phyloP scores from a whole-genome alignment of 2,888 invertebrate species.

The Petrophora chlorosata region DNA sequence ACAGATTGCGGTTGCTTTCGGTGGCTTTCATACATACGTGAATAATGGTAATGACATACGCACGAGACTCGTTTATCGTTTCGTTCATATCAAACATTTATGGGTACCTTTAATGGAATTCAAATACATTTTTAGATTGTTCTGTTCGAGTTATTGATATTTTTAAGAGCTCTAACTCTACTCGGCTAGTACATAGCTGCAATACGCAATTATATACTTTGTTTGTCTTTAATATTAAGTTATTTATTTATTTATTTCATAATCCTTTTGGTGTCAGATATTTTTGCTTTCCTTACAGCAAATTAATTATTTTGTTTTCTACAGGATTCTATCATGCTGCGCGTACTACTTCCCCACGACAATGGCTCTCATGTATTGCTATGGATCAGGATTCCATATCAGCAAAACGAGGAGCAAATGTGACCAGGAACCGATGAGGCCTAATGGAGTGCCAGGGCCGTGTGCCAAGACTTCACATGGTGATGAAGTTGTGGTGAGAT shows the following conservation, averaged over 20 bases:
- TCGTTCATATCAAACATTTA: neutral
- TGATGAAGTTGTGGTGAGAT: slow-evolving; percentile 63
- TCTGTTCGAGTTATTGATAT: neutral
- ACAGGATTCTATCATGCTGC: slow-evolving; percentile 92
- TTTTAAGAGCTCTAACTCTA: neutral
- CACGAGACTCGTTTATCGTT: slow-evolving; percentile 3
- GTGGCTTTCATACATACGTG: slow-evolving; percentile 3
- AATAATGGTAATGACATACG: slow-evolving; percentile 13
- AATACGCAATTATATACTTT: too few relatives aligned
- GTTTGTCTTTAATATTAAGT: too few relatives aligned
- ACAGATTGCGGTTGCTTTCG: slow-evolving; percentile 2
- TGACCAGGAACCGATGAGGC: slow-evolving; percentile 61
- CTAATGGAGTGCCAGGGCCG: slow-evolving; percentile 68
- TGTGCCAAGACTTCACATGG: slow-evolving; percentile 64
- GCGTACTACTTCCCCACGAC: slow-evolving; percentile 95
- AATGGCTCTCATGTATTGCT: slow-evolving; percentile 96
- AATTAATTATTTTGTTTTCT: slow-evolving; percentile 39
- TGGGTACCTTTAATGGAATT: neutral
- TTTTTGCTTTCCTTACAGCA: neutral
- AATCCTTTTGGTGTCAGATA: neutral
- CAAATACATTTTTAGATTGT: neutral
- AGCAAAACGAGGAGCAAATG: slow-evolving; percentile 90
- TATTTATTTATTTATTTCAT: too few relatives aligned
- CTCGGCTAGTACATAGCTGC: too few relatives aligned
- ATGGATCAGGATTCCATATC: slow-evolving; percentile 94